phyloP scores from a whole-genome alignment of 2,888 invertebrate genomes.

The Protula sp. region DNA sequence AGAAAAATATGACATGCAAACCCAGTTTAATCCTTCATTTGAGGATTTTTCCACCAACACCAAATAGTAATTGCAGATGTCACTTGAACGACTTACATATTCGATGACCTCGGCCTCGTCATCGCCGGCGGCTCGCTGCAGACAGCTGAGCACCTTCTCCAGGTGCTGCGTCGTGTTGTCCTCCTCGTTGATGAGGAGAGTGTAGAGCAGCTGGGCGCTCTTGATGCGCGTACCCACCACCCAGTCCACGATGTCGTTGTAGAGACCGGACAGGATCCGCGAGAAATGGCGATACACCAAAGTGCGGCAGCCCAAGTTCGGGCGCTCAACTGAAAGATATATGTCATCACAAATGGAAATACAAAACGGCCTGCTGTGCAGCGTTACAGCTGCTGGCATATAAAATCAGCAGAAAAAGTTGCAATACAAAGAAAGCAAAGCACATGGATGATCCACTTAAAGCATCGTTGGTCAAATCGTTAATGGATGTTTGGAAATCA shows the following conservation, averaged over 20 bases:
- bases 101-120: constrained; percentile 62
- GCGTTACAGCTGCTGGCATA: neutral
- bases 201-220: constrained; percentile 69
- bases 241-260: constrained; percentile 73
- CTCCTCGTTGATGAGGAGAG: constrained; percentile 69
- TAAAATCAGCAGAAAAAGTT: no score
- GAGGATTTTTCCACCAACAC: no score
- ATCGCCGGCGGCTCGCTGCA: constrained; percentile 65
- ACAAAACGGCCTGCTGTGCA: no score
- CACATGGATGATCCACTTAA: no score
- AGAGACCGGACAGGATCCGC: constrained; percentile 65
- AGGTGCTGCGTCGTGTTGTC: constrained; percentile 65
- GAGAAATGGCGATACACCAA: constrained; percentile 71
- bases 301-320: constrained; percentile 78
- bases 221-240: constrained; percentile 66
- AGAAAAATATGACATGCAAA: no score
- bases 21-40: no score
- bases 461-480: no score
- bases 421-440: no score
- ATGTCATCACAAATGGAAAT: neutral
- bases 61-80: no score
- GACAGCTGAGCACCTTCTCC: constrained; percentile 60
- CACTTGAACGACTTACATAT: constrained; percentile 46
- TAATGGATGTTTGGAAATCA: no score
- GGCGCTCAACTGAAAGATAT: constrained; percentile 64